phyloP scores from a whole-genome alignment of 2,797 vertebrate genomes.

The Clarias fuscus region DNA sequence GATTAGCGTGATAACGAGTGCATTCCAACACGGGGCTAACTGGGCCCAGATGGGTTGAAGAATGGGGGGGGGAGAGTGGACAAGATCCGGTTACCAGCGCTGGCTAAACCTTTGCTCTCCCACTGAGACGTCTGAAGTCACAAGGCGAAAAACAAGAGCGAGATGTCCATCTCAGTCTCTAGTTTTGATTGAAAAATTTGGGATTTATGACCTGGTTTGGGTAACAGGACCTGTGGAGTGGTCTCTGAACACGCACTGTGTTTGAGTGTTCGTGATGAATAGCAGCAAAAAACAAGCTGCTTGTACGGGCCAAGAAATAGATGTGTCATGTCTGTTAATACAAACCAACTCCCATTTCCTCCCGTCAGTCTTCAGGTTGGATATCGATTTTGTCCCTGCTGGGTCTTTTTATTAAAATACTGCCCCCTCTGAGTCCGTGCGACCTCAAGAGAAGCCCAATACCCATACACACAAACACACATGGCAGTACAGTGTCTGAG shows the following conservation, averaged over 20 bases:
- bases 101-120: constrained; percentile 56
- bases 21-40: constrained; percentile 67
- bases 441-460: constrained; percentile 1
- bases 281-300: constrained; percentile 60
- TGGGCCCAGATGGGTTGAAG: constrained; percentile 70
- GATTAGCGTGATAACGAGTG: constrained; percentile 73
- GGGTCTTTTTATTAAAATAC: constrained; percentile 75
- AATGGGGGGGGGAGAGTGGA: constrained; percentile 40
- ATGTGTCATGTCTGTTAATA: background rate
- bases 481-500: constrained; percentile 47
- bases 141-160: constrained; percentile 41
- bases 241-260: background rate
- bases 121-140: constrained; percentile 59
- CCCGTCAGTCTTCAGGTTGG: constrained; percentile 51
- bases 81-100: constrained; percentile 70
- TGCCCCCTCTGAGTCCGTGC: constrained; percentile 56
- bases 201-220: background rate
- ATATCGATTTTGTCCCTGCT: constrained; percentile 72
- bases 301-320: background rate
- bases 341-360: constrained; percentile 55
- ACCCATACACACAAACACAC: constrained; percentile 37
- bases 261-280: background rate
- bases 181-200: constrained; percentile 48
- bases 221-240: background rate
- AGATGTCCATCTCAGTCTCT: constrained; percentile 17